Base-by-base conservation (phyloP, 2,113 vertebrate species). In the Odobenus rosmarus region DNA sequence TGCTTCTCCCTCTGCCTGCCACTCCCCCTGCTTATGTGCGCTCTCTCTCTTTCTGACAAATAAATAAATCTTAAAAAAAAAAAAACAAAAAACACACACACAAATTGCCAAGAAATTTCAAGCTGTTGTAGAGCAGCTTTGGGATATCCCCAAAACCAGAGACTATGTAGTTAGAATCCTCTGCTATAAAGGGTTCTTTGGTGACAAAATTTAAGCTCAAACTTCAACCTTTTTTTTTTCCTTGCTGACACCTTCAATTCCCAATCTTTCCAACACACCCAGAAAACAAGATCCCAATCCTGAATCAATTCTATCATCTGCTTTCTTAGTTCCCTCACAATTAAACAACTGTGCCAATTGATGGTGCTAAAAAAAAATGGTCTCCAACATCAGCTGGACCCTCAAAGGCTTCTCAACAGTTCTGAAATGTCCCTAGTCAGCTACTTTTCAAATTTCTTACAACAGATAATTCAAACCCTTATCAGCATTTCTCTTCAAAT, bases 401-500 rank as follows among this genome's bases (percentile, higher is more conserved):
- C 64, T 88, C 64, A 51, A 82, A 88, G 57, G 76, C 53, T 88
- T 33, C 62, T 82, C 85, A 88, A 33, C 5, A 39, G 16, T 67
- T 93, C 51, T 71, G 51, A 49, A 88, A 94, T 59, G 61, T 80
- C 15, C 23, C 28, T 69, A 36, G 31, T 69, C 51, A 81, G 39
- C 31, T 88, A 62, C 76, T 88, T 88, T 61, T 72, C 31, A 59
- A 59, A 88, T 72, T 80, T 82, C 39, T 62, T 61, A 61, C 1
- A 39, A 94, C 26, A 88, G 39, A 51, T 51, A 59, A 91, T 85
- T 69, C 51, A 83, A 95, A 82, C 4, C 6, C 55, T 95, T 90
- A 83, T 53, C 77, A 88, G 88, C 76, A 72, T 61, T 61, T 59
- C 69, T 86, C 53, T 92, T 95, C 42, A 71, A 87, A 92, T 92